Percentiles rank a stretch among this genome's conserved stretches.
phyloP scores from a whole-genome alignment of 2,113 vertebrate species.

The Halichoeres trimaculatus region DNA sequence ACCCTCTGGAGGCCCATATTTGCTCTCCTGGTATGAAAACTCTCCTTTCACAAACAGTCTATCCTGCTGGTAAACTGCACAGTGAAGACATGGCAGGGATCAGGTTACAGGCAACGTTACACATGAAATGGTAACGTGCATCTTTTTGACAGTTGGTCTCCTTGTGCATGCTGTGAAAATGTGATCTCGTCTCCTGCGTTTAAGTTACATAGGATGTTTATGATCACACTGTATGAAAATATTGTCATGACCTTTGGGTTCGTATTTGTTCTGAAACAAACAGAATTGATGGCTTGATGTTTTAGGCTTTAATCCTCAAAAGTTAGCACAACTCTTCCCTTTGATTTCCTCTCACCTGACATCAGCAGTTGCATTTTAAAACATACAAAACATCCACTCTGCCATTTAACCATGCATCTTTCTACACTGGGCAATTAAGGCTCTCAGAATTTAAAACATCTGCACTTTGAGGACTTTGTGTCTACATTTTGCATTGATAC shows the following conservation, averaged over 20 bases:
- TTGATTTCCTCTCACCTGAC: slow-evolving; percentile 45
- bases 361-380: slow-evolving; percentile 48
- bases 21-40: slow-evolving; percentile 31
- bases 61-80: slow-evolving; percentile 45
- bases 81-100: slow-evolving; percentile 26
- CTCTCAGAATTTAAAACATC: slow-evolving; percentile 9
- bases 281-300: slow-evolving; percentile 37
- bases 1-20: slow-evolving; percentile 20
- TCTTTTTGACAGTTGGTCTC: slow-evolving; percentile 1
- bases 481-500: slow-evolving; percentile 9
- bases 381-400: slow-evolving; percentile 50
- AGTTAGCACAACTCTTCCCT: slow-evolving; percentile 17
- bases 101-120: slow-evolving; percentile 11
- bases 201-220: slow-evolving; percentile 1
- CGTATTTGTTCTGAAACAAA: slow-evolving; percentile 29
- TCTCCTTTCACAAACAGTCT: slow-evolving; percentile 29
- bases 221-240: slow-evolving; percentile 33
- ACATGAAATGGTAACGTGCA: neutral
- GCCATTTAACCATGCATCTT: slow-evolving; percentile 24
- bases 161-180: slow-evolving; percentile 14
- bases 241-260: slow-evolving; percentile 32
- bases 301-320: slow-evolving; percentile 57
- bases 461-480: neutral
- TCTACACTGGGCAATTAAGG: slow-evolving; percentile 29
- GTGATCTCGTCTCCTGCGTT: slow-evolving; percentile 18